Conservation (phyloP, 2,888 invertebrate species). For the Trissolcus japonicus region DNA sequence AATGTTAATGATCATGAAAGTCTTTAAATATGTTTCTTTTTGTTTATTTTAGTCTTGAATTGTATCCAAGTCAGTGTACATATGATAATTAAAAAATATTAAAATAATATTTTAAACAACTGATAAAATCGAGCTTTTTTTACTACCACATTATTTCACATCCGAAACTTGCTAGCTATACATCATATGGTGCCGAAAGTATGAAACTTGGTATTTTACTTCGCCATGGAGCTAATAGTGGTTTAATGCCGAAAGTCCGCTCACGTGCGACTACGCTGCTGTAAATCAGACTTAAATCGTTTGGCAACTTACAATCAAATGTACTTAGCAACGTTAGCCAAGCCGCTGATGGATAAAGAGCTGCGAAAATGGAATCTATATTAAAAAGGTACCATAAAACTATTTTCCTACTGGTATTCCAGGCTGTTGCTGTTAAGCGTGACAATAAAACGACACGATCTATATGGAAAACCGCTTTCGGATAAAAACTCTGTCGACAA, state of each 20-base stretch:
- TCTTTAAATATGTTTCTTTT: too few species aligned
- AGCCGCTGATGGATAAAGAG: constrained; percentile 53
- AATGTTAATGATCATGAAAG: too few species aligned
- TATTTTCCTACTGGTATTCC: constrained; percentile 53
- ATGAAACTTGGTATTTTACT: constrained; percentile 56
- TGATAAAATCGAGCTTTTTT: too few species aligned
- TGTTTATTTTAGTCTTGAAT: too few species aligned
- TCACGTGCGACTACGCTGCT: constrained; percentile 69
- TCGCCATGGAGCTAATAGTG: constrained; percentile 57
- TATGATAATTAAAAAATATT: too few species aligned
- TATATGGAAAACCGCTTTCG: constrained; percentile 4
- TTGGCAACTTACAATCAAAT: constrained; percentile 74
- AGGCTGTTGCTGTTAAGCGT: constrained; percentile 51
- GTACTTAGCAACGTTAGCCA: constrained; percentile 68
- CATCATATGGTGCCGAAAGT: constrained; percentile 24
- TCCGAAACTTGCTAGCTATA: neutral
- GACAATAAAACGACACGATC: constrained; percentile 50
- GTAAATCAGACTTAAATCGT: constrained; percentile 74
- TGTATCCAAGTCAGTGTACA: too few species aligned
- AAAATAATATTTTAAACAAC: too few species aligned
- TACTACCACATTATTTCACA: too few species aligned
- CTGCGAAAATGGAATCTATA: constrained; percentile 59
- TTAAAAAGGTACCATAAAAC: constrained; percentile 56
- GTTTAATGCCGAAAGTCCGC: constrained; percentile 66
- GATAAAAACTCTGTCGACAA: too few species aligned